phyloP scores from a whole-genome alignment of 2,113 vertebrate species.

The Anarhynchus alexandrinus region DNA sequence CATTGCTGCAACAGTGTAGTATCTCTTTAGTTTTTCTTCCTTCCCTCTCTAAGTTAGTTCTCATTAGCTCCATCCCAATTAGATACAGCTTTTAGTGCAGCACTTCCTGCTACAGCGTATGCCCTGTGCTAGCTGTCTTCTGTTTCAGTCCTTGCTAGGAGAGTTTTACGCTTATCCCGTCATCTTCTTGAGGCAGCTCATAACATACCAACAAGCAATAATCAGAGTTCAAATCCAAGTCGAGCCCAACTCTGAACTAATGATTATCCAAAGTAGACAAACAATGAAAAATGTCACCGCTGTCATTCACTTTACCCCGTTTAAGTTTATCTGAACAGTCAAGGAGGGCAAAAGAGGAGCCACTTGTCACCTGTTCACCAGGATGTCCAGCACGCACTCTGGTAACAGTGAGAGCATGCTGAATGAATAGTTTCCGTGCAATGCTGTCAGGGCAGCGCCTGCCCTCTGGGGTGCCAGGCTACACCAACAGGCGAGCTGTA shows the following conservation, averaged over 20 bases:
- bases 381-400: neutral
- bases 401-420: neutral
- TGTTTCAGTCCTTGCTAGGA: neutral
- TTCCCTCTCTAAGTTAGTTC: neutral
- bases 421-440: neutral
- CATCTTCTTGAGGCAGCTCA: neutral
- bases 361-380: neutral
- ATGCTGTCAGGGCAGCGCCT: neutral
- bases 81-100: neutral
- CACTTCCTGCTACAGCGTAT: neutral
- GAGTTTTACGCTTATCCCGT: neutral
- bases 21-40: neutral
- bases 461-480: neutral
- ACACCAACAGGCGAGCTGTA: neutral
- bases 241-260: neutral
- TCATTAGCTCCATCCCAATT: neutral
- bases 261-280: neutral
- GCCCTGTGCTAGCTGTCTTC: neutral
- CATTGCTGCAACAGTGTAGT: neutral
- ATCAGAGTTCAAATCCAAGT: neutral
- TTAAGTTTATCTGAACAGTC: neutral
- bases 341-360: neutral
- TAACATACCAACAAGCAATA: neutral
- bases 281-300: neutral
- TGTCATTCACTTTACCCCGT: neutral